These are phyloP conservation scores for Anomalospiza imberbis DNA, from an alignment of 2,797 vertebrate genomes.

Conservation along the genomic window DNA sequence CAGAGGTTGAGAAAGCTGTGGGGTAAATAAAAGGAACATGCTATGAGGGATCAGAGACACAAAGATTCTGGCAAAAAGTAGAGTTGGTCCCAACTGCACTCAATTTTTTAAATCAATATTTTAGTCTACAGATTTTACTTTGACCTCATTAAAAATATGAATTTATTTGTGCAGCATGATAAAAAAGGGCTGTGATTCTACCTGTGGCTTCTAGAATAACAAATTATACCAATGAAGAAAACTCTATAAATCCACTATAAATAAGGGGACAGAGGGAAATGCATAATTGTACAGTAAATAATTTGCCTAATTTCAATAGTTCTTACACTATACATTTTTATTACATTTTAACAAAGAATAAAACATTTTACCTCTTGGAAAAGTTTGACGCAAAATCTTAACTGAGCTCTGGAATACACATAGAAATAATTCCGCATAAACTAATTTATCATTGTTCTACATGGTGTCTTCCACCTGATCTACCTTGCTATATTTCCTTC, in stretches of 20 bases:
- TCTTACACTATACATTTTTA: background rate
- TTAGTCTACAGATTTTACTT: background rate
- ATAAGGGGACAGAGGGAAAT: background rate
- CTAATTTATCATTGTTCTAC: background rate
- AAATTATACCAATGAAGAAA: background rate
- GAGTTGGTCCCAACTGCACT: background rate
- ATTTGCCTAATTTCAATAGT: background rate
- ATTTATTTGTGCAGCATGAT: background rate
- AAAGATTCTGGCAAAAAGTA: background rate
- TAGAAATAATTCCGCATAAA: background rate
- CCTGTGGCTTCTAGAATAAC: background rate
- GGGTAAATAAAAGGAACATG: rapidly evolving
- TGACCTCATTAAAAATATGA: background rate
- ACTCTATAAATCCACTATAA: background rate
- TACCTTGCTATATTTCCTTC: background rate
- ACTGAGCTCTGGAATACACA: background rate
- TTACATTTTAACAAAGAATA: background rate
- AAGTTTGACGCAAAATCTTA: background rate
- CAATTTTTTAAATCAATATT: background rate
- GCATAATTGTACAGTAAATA: background rate
- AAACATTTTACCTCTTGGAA: background rate
- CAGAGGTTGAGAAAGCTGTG: background rate
- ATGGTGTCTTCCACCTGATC: background rate
- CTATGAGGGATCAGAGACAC: background rate
- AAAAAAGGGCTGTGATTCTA: background rate